Base-by-base conservation (phyloP, 2,113 vertebrate species). In the Theropithecus gelada region DNA sequence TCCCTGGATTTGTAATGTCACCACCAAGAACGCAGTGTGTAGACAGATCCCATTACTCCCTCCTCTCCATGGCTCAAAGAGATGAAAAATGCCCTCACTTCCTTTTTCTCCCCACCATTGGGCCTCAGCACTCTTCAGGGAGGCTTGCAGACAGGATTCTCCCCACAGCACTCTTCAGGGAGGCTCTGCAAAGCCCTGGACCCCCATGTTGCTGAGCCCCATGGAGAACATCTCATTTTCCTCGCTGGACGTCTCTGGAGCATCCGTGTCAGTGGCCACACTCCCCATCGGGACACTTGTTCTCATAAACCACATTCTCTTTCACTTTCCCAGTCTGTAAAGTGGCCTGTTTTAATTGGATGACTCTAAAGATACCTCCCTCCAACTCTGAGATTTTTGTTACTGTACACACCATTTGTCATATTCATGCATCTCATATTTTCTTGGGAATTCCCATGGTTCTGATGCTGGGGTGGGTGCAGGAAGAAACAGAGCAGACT, bases 351-450 rank as follows among this genome's bases (percentile, higher is more conserved):
- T 64, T 43, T 18, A 66, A 35, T 52, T 6, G 32, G 23, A 40
- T 22, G 43, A 27, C 4, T 45, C 64, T 80, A 30, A 72, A n/a
- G 64, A 2, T 35, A 25, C 20, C 20, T n/a, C 5, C 90, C 50
- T 81, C 50, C 22, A 45, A 14, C 50, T 18, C n/a, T 27, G 30
- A 35, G 78, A 43, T 30, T 70, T 75, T 52, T 57, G 22, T 14
- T 38, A 38, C 32, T 1, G 0, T n/a, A 2, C 48, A 2, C 45
- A 1, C 1, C 8, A 6, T 83, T 50, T n/a, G 2, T 35, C 14
- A 27, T 70, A 61, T 35, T 23, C 50, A 23, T 4, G 6, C 2
- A 3, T 43, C 23, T n/a, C 38, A 3, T 22, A 11, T 72, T 57
- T 72, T 52, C 66, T n/a, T 45, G 30, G 38, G 52, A 48, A 8